phyloP scores from a whole-genome alignment of 1,140 invertebrate genomes.

The Atta cephalotes region DNA sequence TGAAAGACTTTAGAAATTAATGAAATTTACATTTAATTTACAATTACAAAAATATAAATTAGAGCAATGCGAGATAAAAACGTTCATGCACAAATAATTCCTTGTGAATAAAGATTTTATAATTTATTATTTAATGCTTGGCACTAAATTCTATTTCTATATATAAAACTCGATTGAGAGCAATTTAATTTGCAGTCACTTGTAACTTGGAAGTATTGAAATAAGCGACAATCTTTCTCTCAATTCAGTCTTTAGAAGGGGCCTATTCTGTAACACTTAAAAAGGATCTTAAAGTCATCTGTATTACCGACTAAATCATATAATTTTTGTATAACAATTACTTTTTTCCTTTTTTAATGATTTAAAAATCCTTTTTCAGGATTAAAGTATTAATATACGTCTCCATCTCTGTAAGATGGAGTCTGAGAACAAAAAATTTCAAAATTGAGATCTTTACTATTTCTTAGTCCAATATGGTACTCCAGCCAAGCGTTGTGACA shows the following conservation, averaged over 20 bases:
- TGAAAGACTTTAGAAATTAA: neutral
- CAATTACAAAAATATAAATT: neutral
- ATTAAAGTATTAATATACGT: too few relatives aligned
- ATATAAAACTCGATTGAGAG: neutral
- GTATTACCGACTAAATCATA: too few relatives aligned
- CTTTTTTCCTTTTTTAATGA: too few relatives aligned
- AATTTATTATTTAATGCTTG: neutral
- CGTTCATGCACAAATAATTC: neutral
- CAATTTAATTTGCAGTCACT: neutral
- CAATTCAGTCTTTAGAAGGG: neutral
- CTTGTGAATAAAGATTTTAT: neutral
- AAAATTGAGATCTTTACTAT: too few relatives aligned
- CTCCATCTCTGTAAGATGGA: too few relatives aligned
- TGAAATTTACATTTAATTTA: neutral
- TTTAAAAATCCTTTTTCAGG: too few relatives aligned
- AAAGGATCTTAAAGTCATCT: too few relatives aligned
- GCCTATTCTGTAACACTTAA: too few relatives aligned
- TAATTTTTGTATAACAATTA: too few relatives aligned
- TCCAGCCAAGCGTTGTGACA: too few relatives aligned
- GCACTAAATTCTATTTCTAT: neutral
- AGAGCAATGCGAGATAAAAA: neutral
- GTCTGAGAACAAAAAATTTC: too few relatives aligned
- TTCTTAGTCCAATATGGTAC: too few relatives aligned
- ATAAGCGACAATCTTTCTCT: neutral
- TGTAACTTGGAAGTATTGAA: constrained; percentile 12